Percentiles rank a stretch among this genome's conserved stretches.
Evolutionary conservation across 2,888 invertebrate genomes (phyloP).

Genomic region (Nebria salina): DNA sequence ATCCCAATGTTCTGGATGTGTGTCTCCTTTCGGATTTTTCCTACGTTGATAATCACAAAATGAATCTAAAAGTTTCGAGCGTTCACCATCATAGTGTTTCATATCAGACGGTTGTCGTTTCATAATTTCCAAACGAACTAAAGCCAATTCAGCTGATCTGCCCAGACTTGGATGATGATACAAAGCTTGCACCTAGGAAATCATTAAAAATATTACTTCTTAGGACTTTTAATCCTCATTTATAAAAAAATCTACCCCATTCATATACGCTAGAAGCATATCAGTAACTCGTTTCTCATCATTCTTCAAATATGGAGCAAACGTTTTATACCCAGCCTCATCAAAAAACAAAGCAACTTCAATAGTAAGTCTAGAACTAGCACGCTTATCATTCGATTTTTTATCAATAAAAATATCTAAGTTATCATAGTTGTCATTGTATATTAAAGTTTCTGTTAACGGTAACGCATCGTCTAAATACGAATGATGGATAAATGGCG

Average conservation of each 20-base stretch:
- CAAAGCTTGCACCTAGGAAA: constrained; percentile 76
- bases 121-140: constrained; percentile 77
- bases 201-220: background rate
- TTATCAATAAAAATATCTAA: constrained; percentile 42
- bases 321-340: constrained; percentile 76
- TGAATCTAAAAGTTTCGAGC: constrained; percentile 74
- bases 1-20: constrained; percentile 81
- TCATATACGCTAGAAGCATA: constrained; percentile 81
- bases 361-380: constrained; percentile 63
- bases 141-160: constrained; percentile 70
- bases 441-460: constrained; percentile 48
- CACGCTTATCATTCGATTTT: constrained; percentile 35
- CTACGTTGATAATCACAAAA: constrained; percentile 77
- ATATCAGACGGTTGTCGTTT: constrained; percentile 71
- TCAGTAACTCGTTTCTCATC: constrained; percentile 74
- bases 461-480: constrained; percentile 60
- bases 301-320: constrained; percentile 73
- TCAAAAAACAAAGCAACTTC: constrained; percentile 81
- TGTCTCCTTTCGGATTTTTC: constrained; percentile 73
- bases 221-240: background rate
- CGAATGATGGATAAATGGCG: constrained; percentile 62
- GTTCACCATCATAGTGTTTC: constrained; percentile 73
- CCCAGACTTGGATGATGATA: constrained; percentile 81
- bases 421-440: constrained; percentile 28
- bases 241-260: constrained; percentile 67